phyloP scores from a whole-genome alignment of 2,797 vertebrate species.

The Diceros bicornis region DNA sequence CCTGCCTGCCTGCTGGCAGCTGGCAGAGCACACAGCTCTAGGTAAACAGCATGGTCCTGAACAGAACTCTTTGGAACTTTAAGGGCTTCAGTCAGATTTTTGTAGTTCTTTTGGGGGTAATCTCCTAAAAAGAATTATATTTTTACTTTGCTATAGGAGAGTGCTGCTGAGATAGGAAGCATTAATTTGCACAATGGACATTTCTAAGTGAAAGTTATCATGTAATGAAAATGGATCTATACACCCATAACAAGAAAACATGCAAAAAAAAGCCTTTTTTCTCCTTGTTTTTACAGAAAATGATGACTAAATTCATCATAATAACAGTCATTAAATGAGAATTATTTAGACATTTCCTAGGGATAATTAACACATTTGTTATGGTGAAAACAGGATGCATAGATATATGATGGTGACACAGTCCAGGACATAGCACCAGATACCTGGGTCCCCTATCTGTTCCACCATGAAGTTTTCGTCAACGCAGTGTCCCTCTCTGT shows the following conservation, averaged over 20 bases:
- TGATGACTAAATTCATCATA: neutral
- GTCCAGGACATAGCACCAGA: neutral
- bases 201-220: neutral
- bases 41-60: neutral
- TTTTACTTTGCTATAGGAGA: neutral
- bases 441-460: accelerated
- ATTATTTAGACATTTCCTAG: neutral
- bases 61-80: too few relatives aligned
- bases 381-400: too few relatives aligned
- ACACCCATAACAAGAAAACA: neutral
- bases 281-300: neutral
- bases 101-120: neutral
- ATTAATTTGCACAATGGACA: neutral
- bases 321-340: neutral
- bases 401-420: neutral
- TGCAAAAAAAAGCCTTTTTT: neutral
- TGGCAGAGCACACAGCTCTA: neutral
- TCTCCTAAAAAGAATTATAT: neutral
- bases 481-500: neutral
- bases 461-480: neutral
- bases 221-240: neutral
- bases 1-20: neutral
- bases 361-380: neutral
- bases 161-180: neutral
- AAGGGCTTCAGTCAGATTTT: neutral